Percentiles rank a stretch among this genome's conserved stretches.
These are phyloP conservation scores for Panagrolaimus sp. DNA, from an alignment of 1,140 invertebrate genomes.

Conservation along the genomic window DNA sequence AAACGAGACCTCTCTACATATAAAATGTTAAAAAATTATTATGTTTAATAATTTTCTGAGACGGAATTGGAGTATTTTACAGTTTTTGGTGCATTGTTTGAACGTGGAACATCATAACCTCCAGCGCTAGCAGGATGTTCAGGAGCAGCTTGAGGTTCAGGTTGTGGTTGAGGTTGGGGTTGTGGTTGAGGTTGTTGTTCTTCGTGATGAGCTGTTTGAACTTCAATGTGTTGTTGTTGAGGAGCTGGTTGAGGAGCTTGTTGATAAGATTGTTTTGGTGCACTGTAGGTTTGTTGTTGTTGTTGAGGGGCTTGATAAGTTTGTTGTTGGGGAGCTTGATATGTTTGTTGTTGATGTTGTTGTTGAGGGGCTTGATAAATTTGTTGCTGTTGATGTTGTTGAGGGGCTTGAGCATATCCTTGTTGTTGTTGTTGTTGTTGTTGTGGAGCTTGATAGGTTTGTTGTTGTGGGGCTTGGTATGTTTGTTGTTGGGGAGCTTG, in stretches of 20 bases:
- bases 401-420: neutral
- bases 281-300: neutral
- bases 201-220: neutral
- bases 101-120: conserved; percentile 10
- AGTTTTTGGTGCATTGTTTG: neutral
- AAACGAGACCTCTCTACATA: too few relatives aligned
- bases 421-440: neutral
- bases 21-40: too few relatives aligned
- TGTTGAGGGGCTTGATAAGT: neutral
- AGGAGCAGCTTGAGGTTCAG: neutral
- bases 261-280: neutral
- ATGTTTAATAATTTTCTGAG: conserved; percentile 7
- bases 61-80: conserved; percentile 6
- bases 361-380: neutral
- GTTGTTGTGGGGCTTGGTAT: neutral
- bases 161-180: neutral
- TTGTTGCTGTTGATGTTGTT: neutral
- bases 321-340: neutral
- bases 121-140: conserved; percentile 12
- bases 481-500: neutral
- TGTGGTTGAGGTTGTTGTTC: neutral
- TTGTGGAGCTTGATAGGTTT: neutral
- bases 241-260: neutral
- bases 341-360: conserved; percentile 1
- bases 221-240: too few relatives aligned